A percentile compares a stretch with the other conserved stretches of the same genome.
These are phyloP conservation scores for Unio pictorum DNA, from an alignment of 2,888 invertebrate species.

Conservation along the genomic window DNA sequence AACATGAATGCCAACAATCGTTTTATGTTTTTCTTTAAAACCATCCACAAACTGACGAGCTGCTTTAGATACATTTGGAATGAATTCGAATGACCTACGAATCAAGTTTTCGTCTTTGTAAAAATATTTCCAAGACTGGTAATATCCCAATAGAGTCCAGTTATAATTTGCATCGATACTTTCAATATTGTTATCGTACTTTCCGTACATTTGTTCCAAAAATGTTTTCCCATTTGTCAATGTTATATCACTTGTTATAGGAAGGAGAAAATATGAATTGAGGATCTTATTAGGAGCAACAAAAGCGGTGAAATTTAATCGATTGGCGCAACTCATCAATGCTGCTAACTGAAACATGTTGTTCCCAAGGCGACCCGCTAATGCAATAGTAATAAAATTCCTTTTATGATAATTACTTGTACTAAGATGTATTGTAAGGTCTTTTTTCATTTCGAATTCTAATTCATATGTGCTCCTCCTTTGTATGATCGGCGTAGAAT, in stretches of 20 bases:
- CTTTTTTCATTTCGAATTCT: no score
- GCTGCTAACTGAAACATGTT: conserved; percentile 49
- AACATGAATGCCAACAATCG: conserved; percentile 41
- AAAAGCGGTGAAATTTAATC: conserved; percentile 35
- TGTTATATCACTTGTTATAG: conserved; percentile 9
- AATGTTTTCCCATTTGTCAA: conserved; percentile 16
- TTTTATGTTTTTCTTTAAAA: conserved; percentile 11
- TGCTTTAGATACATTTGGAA: neutral
- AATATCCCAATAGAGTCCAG: conserved; percentile 44
- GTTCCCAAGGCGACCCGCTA: conserved; percentile 46
- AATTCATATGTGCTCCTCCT: no score
- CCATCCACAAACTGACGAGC: conserved; percentile 17
- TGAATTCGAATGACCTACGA: conserved; percentile 35
- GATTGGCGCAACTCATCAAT: conserved; percentile 33
- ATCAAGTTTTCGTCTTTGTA: conserved; percentile 19
- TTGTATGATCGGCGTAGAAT: no score
- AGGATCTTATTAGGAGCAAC: conserved; percentile 19
- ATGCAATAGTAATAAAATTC: no score
- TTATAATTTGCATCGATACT: conserved; percentile 27
- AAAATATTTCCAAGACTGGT: conserved; percentile 55
- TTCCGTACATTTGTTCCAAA: conserved; percentile 21
- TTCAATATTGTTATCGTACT: conserved; percentile 18
- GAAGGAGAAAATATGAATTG: conserved; percentile 30
- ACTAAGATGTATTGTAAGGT: no score
- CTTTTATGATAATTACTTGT: no score